phyloP scores from a whole-genome alignment of 30 jellyfish, hydroid and myxozoan genomes.

The Hydractinia echinata region DNA sequence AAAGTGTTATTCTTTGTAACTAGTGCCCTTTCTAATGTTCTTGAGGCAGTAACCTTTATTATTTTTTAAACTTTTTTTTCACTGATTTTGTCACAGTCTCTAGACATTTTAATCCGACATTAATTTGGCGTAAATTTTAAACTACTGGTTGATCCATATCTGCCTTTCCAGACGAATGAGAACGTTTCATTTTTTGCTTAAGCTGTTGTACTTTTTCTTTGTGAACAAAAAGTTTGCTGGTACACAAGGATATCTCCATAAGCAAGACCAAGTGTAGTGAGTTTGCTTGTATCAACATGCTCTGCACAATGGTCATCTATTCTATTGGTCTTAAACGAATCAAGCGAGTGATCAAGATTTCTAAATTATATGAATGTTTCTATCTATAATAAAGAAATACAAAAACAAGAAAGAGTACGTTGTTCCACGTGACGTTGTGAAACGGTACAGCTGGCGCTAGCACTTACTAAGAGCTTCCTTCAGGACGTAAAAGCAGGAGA shows the following conservation, averaged over 20 bases:
- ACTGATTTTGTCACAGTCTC: neutral
- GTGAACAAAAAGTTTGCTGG: neutral
- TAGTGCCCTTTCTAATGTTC: neutral
- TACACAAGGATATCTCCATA: conserved; percentile 20
- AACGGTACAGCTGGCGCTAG: no score
- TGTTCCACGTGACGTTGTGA: neutral
- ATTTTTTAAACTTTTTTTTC: no score
- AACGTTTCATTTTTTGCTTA: neutral
- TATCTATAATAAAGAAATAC: neutral
- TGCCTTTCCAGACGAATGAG: neutral
- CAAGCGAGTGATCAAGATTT: conserved; percentile 2
- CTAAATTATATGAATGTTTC: neutral
- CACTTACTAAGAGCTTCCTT: no score
- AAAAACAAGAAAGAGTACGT: neutral
- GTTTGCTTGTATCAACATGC: neutral
- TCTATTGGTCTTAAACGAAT: neutral
- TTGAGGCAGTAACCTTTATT: neutral
- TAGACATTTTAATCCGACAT: conserved; percentile 9
- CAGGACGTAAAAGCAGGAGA: no score
- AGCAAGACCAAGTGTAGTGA: conserved; percentile 11
- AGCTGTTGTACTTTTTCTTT: neutral
- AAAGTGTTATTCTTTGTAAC: neutral
- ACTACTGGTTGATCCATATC: neutral
- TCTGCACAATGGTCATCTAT: conserved; percentile 7
- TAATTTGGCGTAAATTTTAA: neutral